Base-by-base conservation (phyloP, 1,140 invertebrate species). In the Amyelois transitella region DNA sequence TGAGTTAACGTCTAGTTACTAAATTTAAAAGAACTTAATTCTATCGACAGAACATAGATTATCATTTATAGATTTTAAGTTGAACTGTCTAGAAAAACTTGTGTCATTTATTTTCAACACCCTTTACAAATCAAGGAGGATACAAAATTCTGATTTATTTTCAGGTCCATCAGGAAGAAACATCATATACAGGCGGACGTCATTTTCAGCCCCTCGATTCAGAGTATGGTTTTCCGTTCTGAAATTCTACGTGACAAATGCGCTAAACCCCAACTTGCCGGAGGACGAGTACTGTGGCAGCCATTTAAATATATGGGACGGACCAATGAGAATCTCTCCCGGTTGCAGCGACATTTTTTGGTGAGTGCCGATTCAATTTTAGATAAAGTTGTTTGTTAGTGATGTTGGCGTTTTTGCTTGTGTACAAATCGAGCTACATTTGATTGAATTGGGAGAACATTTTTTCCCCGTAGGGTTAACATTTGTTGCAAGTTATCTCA, bases 211-310 rank as follows among this genome's bases (percentile, higher is more conserved):
- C 0, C 91, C 92, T 0, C 89, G 94, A 55, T 96, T 94, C 72
- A 91, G 93, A 58, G 94, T 97, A 0, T 97, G 95, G 96, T 90
- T 97, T 57, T 96, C 95, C 0, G 93, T 97, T 48, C 89, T 96
- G 50, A 96, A 96, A 88, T 96, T 96, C 81, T 94, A 96, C 84
- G 93, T 94, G 64, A 91, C 82, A 25, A 89, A 89, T 14, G 89
- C 88, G 5, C 83, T 90, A 48, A 89, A 91, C 73, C 86, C 91
- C 60, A 75, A 87, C 72, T 66, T 90, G 64, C 88, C 90, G 55
- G 79, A 92, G 81, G 92, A 93, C 69, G 93, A 94, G 72, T 92
- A 94, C 59, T 96, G 94, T 72, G 92, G 94, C 1, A 95, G 94
- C 62, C 91, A 93, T 65, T 87, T 96, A 52, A 93, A 94, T 86